Evolutionary conservation across 1,140 invertebrate genomes (phyloP), one percentile per base, ranked within the genome.

Genomic region (Medauroidea extradentata): DNA sequence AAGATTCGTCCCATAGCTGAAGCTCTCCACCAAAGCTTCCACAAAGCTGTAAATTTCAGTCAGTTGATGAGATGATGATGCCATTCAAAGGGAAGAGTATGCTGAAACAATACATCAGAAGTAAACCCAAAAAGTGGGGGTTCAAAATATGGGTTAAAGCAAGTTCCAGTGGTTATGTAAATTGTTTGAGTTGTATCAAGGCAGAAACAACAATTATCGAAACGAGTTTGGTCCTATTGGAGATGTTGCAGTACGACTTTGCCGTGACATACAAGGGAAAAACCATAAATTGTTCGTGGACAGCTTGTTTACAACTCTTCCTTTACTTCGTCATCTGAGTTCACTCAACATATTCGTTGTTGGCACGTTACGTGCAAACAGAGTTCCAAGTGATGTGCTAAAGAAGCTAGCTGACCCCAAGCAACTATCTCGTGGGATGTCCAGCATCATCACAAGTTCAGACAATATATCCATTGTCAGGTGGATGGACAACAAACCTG

Each of bases 201-300:
- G 66, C 39, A 68, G 23, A 11, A 27, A 39, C 53, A 50, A 38
- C 49, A 63, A 54, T 19, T 25, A 57, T 54, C 61, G 62, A 60
- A 19, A 61, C 58, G 60, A 66, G 56, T 62, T 70, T 49, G 69
- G 67, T 53, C 67, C 67, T 34, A 66, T 65, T 67, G 61, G 63
- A 52, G 69, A 73, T 66, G 65, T 68, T 53, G 66, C 71, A 48
- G 56, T 65, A 27, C 29, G 64, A 44, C 48, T 73, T 16, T 63
- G 62, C 49, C 25, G 50, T 23, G 55, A 38, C 3, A 38, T 61
- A 24, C 34, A 57, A 53, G 60, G 65, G 49, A 58, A 62, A 50
- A 73, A 73, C 59, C 65, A 70, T 53, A 75, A 73, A 61, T 49
- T 74, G 46, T 73, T 63, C 62, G 70, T 71, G 57, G 71, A 75